phyloP scores from a whole-genome alignment of 2,888 invertebrate genomes.

The Eupithecia inturbata region DNA sequence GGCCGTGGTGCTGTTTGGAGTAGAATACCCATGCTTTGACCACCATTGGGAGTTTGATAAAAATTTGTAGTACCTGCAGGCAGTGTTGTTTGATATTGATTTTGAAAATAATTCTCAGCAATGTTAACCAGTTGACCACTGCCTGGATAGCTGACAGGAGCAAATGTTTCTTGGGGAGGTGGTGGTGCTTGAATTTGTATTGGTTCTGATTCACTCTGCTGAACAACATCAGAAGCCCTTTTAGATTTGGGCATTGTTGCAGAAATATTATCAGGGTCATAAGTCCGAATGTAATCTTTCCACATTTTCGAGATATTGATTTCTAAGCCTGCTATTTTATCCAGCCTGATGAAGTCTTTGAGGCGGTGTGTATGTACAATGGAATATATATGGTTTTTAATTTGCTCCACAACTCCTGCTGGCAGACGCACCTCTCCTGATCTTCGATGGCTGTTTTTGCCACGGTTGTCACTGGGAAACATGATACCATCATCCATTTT shows the following conservation, averaged over 20 bases:
- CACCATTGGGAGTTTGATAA: constrained; percentile 74
- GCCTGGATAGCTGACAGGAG: constrained; percentile 74
- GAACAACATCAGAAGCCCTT: constrained; percentile 63
- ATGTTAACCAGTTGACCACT: constrained; percentile 79
- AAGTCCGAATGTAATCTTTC: constrained; percentile 83
- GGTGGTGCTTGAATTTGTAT: constrained; percentile 53
- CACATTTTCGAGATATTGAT: constrained; percentile 85
- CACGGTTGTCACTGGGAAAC: constrained; percentile 84
- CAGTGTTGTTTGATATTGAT: constrained; percentile 74
- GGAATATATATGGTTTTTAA: constrained; percentile 82
- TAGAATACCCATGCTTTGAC: constrained; percentile 76
- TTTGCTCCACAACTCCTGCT: constrained; percentile 77
- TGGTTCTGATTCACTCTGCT: constrained; percentile 53
- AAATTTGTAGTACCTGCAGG: constrained; percentile 71
- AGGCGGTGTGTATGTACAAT: constrained; percentile 81
- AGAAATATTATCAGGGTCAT: constrained; percentile 80
- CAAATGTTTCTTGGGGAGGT: constrained; percentile 65
- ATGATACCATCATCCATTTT: constrained; percentile 85
- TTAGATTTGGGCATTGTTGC: constrained; percentile 81
- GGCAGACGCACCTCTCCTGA: constrained; percentile 81
- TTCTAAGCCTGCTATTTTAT: constrained; percentile 83
- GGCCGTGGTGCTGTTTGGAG: constrained; percentile 73
- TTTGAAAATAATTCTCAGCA: constrained; percentile 81
- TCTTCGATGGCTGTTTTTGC: constrained; percentile 81
- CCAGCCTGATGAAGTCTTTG: constrained; percentile 81